Evolutionary conservation across 2,113 vertebrate genomes (phyloP), one percentile per base, ranked within the genome.

Genomic region (Origma solitaria): DNA sequence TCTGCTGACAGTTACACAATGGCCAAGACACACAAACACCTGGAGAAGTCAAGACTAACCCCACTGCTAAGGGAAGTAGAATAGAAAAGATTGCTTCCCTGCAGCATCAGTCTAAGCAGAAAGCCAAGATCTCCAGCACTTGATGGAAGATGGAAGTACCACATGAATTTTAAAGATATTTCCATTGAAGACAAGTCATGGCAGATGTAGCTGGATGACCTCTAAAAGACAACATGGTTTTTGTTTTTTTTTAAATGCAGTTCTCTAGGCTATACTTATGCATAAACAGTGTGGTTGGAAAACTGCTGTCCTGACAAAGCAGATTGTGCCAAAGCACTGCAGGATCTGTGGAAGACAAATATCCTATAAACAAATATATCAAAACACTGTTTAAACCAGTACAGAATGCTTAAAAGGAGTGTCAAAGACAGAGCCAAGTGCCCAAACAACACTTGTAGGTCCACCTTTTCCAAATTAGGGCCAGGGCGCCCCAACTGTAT

Each of bases 401-500:
- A 53, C 11, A 61, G 38, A 65, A 79, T 37, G 24, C 35, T 83
- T 69, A 42, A 92, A 83, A 61, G 4, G 9, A 58, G 27, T 2
- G 12, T 64, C 18, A 70, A 66, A 72, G n/a, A 37, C 13, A 69
- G 42, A 49, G 13, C 21, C 28, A 66, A 57, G 21, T 13, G 14
- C 10, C n/a, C 45, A 80, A 57, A 45, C 24, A 70, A 31, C 14
- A 53, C 35, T 20, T 4, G 1, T 14, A 45, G 27, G 13, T 51
- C n/a, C 37, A 24, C 21, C 28, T 22, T 86, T 31, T 68, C 24
- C 12, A 57, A 70, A 75, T 51, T 22, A 58, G 25, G n/a, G n/a
- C 8, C 14, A 60, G 21, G 5, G 22, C 50, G 15, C 10, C 49
- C 27, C 17, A 51, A 1, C 0, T n/a, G 4, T 33, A 20, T 2